phyloP scores from a whole-genome alignment of 2,113 vertebrate genomes.

The Pelusios castaneus region DNA sequence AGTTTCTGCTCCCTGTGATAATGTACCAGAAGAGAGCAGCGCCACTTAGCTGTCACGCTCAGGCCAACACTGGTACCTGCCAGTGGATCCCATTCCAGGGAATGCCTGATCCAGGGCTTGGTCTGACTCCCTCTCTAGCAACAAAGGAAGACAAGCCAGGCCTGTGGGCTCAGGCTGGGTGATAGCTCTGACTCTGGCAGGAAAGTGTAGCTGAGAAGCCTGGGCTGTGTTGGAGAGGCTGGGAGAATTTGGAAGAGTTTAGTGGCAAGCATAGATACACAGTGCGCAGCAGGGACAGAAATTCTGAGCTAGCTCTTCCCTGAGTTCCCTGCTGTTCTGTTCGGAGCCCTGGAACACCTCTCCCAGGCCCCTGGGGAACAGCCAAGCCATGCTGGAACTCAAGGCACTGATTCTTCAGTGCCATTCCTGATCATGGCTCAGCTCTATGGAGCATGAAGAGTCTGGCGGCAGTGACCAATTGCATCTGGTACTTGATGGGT shows the following conservation, averaged over 20 bases:
- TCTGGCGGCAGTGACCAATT: neutral
- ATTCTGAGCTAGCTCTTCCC: neutral
- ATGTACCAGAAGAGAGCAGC: too few relatives aligned
- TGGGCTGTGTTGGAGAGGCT: neutral
- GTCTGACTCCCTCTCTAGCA: neutral
- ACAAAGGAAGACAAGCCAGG: neutral
- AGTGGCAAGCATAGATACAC: neutral
- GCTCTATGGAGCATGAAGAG: neutral
- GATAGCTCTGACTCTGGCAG: neutral
- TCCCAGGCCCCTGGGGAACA: neutral
- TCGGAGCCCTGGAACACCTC: neutral
- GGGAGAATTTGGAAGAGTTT: neutral
- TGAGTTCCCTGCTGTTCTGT: neutral
- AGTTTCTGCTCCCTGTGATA: neutral
- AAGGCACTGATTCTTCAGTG: neutral
- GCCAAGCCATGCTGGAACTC: neutral
- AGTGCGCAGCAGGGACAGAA: neutral
- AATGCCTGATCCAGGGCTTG: neutral
- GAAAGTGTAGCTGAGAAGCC: neutral
- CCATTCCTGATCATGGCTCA: neutral
- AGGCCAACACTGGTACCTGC: neutral
- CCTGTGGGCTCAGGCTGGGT: too few relatives aligned
- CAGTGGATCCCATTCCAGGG: neutral
- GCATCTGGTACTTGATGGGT: neutral
- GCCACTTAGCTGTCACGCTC: neutral